These are phyloP conservation scores for Aix galericulata DNA, from an alignment of 2,113 vertebrate genomes.

Conservation along the genomic window DNA sequence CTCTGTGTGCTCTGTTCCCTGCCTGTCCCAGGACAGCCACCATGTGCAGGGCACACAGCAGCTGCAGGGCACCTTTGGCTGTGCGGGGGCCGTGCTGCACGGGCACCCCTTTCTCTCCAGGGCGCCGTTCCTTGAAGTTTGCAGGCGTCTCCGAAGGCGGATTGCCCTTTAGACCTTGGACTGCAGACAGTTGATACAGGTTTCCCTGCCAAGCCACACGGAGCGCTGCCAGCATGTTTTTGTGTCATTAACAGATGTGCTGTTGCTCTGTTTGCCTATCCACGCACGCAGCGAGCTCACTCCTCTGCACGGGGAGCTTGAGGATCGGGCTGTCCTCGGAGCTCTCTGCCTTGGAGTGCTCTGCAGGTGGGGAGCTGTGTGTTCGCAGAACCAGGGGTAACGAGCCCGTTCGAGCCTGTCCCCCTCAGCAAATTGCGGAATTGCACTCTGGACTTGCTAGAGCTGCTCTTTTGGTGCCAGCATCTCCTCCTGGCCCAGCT, in stretches of 20 bases:
- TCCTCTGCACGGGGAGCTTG: neutral
- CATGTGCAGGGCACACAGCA: accelerated
- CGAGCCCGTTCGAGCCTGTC: neutral
- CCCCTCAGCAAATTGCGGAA: neutral
- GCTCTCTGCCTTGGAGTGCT: neutral
- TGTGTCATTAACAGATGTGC: neutral
- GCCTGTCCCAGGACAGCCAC: neutral
- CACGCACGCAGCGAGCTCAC: accelerated
- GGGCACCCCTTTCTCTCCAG: accelerated
- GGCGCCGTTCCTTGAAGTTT: neutral
- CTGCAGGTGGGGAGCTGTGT: accelerated
- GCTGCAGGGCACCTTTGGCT: accelerated
- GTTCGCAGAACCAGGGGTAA: neutral
- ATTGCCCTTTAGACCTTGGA: slow-evolving; percentile 42
- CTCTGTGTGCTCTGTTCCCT: neutral
- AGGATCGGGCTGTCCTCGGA: neutral
- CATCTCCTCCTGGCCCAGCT: slow-evolving; percentile 49
- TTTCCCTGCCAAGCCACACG: neutral
- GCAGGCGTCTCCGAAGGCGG: neutral
- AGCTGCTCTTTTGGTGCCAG: slow-evolving; percentile 25
- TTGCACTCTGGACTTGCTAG: neutral
- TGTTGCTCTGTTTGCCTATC: accelerated
- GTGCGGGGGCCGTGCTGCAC: accelerated
- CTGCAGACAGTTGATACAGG: neutral
- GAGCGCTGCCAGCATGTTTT: neutral